Evolutionary conservation across 1,140 invertebrate species (phyloP).

Genomic region (Drosophila littoralis): DNA sequence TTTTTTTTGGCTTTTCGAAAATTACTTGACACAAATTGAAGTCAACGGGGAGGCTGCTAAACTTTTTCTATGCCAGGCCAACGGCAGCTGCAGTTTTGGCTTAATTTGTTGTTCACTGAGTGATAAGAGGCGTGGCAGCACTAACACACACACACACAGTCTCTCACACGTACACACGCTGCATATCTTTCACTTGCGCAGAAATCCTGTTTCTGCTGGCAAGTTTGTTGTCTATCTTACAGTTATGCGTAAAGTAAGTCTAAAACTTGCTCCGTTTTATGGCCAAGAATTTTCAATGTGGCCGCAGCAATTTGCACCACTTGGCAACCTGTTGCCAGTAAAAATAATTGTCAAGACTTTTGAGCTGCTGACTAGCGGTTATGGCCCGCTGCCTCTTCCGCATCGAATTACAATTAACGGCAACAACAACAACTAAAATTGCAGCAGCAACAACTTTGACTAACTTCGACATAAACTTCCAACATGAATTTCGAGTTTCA

Average conservation of each 20-base stretch:
- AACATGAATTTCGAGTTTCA: conserved; percentile 71
- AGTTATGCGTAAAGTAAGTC: conserved; percentile 77
- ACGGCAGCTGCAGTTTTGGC: conserved; percentile 48
- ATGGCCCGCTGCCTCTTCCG: conserved; percentile 38
- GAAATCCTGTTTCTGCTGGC: conserved; percentile 71
- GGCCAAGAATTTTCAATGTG: conserved; percentile 56
- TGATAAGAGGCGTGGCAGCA: conserved; percentile 66
- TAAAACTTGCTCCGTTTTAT: conserved; percentile 72
- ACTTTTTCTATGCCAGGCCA: conserved; percentile 61
- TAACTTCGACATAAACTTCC: conserved; percentile 21
- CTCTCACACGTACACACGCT: conserved; percentile 8
- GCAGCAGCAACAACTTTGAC: conserved; percentile 26
- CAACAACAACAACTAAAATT: conserved; percentile 26
- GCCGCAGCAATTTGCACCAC: conserved; percentile 68
- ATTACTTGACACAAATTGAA: conserved; percentile 74
- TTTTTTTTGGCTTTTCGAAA: conserved; percentile 19
- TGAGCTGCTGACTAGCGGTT: conserved; percentile 59
- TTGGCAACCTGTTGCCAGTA: conserved; percentile 54
- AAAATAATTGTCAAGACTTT: conserved; percentile 67
- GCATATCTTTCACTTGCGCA: conserved; percentile 51
- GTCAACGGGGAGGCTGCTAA: conserved; percentile 46
- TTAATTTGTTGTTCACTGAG: conserved; percentile 60
- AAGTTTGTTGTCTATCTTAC: conserved; percentile 68
- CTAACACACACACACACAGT: conserved; percentile 3
- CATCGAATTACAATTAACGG: conserved; percentile 80